These are phyloP conservation scores for Adelognathus sp. DNA, from an alignment of 2,888 invertebrate species.

Conservation along the genomic window DNA sequence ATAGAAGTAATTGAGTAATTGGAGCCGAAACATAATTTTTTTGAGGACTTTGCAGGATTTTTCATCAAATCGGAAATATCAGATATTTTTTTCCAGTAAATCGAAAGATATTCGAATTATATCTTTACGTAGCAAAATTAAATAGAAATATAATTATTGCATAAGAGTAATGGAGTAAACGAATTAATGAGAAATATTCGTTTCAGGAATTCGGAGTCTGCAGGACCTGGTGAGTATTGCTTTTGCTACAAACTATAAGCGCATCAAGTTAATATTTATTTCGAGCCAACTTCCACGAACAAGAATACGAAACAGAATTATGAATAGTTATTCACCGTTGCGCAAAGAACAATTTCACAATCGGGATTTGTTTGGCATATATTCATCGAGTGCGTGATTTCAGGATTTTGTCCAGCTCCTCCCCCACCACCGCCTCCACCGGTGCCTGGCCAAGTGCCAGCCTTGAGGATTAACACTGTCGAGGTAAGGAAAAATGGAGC, in stretches of 20 bases:
- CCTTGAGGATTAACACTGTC: conserved; percentile 81
- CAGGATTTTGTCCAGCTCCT: conserved; percentile 77
- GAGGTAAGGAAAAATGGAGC: conserved; percentile 78
- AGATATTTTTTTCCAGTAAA: no score
- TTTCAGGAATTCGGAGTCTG: conserved; percentile 70
- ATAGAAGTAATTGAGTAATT: no score
- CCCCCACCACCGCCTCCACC: conserved; percentile 84
- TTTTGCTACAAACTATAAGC: background rate
- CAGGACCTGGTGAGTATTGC: conserved; percentile 64
- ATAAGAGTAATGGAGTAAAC: no score
- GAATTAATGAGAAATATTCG: conserved; percentile 43
- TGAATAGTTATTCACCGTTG: background rate
- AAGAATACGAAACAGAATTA: background rate
- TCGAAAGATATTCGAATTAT: no score
- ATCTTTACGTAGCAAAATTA: no score
- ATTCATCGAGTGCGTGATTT: conserved; percentile 63
- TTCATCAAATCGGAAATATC: no score
- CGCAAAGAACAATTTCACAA: conserved; percentile 12
- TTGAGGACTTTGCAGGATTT: no score
- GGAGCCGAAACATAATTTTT: no score
- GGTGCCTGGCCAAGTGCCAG: conserved; percentile 82
- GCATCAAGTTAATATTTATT: background rate
- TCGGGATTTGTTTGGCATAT: conserved; percentile 42
- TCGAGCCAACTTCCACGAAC: background rate
- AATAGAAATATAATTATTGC: no score